A percentile compares a stretch with the other conserved stretches of the same genome.
These are phyloP conservation scores for Ochropleura leucogaster DNA, from an alignment of 2,888 invertebrate species.

Conservation along the genomic window DNA sequence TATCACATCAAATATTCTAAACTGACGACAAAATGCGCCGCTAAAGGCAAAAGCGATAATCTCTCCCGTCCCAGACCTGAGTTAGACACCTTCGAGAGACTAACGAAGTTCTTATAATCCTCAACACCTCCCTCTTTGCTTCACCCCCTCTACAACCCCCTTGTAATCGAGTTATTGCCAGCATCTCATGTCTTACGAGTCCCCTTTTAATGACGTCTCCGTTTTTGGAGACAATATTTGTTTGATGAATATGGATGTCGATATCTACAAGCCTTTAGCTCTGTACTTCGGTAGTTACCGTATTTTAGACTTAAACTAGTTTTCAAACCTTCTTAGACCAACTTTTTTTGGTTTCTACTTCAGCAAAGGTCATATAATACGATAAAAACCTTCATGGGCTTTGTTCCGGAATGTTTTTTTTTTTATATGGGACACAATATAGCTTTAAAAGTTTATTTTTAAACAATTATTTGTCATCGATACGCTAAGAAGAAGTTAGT, in stretches of 20 bases:
- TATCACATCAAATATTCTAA: constrained; percentile 75
- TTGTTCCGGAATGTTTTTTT: background rate
- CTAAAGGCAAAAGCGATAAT: constrained; percentile 86
- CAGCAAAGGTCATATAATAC: background rate
- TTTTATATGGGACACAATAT: constrained; percentile 5
- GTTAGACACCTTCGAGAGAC: constrained; percentile 88
- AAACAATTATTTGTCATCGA: background rate
- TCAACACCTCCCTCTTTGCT: constrained; percentile 66
- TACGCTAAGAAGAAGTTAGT: background rate
- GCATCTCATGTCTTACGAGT: constrained; percentile 85
- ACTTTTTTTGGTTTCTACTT: background rate
- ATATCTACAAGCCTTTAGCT: constrained; percentile 6
- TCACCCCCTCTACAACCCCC: constrained; percentile 66
- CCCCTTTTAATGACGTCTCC: constrained; percentile 73
- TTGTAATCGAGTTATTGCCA: constrained; percentile 87
- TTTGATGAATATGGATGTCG: constrained; percentile 43
- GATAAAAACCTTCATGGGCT: background rate
- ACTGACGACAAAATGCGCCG: constrained; percentile 81
- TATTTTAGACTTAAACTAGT: background rate
- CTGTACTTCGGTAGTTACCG: background rate
- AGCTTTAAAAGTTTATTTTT: background rate
- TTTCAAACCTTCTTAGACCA: background rate
- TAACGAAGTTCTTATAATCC: constrained; percentile 90
- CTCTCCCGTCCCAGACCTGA: constrained; percentile 84
- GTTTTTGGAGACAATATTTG: constrained; percentile 66